Evolutionary conservation across 1,140 invertebrate species (phyloP).

Genomic region (Euwallacea similis): DNA sequence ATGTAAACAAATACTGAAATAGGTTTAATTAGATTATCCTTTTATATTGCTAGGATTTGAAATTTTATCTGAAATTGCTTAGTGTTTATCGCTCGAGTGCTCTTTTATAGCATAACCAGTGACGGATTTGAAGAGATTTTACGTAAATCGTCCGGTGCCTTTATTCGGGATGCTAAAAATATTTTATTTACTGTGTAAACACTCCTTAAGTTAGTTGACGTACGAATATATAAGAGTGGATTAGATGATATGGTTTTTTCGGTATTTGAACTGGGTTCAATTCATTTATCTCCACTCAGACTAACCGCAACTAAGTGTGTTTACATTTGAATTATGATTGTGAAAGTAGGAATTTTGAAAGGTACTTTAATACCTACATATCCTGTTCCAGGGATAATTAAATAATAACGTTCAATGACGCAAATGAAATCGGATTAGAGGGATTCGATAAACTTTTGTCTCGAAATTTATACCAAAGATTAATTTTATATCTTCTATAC

Average conservation of each 20-base stretch:
- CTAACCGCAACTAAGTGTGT: too few species aligned
- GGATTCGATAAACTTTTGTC: too few species aligned
- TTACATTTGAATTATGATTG: too few species aligned
- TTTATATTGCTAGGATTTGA: constrained; percentile 4
- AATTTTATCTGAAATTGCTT: neutral
- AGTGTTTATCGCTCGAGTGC: neutral
- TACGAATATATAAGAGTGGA: constrained; percentile 1
- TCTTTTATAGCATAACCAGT: constrained; percentile 5
- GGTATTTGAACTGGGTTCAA: neutral
- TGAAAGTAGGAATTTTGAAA: too few species aligned
- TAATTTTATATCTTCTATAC: too few species aligned
- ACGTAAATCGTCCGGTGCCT: constrained; percentile 6
- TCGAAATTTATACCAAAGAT: too few species aligned
- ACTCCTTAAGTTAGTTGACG: constrained; percentile 12
- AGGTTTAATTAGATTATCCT: constrained; percentile 8
- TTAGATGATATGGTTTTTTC: neutral
- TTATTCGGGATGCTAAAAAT: constrained; percentile 20
- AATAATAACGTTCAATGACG: too few species aligned
- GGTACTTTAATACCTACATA: too few species aligned
- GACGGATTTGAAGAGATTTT: constrained; percentile 14
- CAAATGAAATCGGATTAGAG: too few species aligned
- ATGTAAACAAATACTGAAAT: too few species aligned
- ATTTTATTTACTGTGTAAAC: constrained; percentile 21
- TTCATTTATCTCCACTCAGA: neutral
- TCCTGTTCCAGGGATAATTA: too few species aligned